These are phyloP conservation scores for Sphenopsis melanotis DNA, from an alignment of 2,797 vertebrate genomes.

Conservation along the genomic window DNA sequence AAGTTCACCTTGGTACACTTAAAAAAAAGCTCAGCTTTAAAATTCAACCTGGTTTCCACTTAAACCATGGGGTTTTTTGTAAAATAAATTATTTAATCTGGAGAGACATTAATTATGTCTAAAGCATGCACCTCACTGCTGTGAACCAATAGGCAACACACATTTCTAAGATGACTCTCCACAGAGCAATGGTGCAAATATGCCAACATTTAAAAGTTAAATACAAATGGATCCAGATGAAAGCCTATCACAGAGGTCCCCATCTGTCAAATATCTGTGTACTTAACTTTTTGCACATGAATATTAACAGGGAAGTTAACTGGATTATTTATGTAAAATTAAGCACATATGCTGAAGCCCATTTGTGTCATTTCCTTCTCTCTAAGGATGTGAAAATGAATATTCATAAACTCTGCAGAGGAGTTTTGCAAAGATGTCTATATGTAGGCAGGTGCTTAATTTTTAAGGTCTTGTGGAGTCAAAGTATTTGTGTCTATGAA, in stretches of 20 bases:
- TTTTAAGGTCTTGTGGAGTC: slow-evolving; percentile 4
- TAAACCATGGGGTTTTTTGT: neutral
- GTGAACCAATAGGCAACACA: neutral
- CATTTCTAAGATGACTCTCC: neutral
- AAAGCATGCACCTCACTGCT: neutral
- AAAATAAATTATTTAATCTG: neutral
- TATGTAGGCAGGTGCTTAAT: slow-evolving; percentile 4
- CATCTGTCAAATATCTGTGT: neutral
- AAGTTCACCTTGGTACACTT: neutral
- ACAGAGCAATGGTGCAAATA: neutral
- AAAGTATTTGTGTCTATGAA: slow-evolving; percentile 13
- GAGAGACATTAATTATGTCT: neutral
- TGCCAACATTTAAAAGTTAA: neutral
- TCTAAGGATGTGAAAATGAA: neutral
- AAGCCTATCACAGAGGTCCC: neutral
- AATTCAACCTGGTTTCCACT: neutral
- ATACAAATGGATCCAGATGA: neutral
- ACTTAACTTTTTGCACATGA: neutral
- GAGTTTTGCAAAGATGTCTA: neutral
- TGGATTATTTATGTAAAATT: slow-evolving; percentile 22
- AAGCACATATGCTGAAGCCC: neutral
- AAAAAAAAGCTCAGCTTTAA: neutral
- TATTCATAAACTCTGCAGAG: neutral
- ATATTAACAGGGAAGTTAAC: neutral
- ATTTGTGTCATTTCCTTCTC: slow-evolving; percentile 19